Evolutionary conservation across 2,797 vertebrate genomes (phyloP), one percentile per base, ranked within the genome.

Genomic region (Distichodus sexfasciatus): DNA sequence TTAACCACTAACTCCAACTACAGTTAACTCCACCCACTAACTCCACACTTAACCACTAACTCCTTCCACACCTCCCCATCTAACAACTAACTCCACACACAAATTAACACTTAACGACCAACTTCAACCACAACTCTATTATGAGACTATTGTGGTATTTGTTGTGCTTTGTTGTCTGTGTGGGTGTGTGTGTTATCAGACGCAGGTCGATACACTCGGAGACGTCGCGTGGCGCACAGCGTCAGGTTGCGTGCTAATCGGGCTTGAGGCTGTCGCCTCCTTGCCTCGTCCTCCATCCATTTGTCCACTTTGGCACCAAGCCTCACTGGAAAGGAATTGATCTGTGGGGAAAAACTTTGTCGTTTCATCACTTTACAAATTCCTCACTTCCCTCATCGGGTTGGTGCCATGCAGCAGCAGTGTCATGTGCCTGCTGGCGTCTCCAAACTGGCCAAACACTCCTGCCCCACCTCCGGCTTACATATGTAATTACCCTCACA

Each of bases 401-500:
- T 65, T 48, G 44, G 19, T 24, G n/a, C n/a, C n/a, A n/a, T n/a
- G n/a, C n/a, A n/a, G n/a, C n/a, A n/a, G n/a, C n/a, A n/a, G n/a
- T n/a, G n/a, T n/a, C n/a, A n/a, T n/a, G n/a, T n/a, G n/a, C n/a
- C n/a, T n/a, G n/a, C n/a, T n/a, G n/a, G n/a, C n/a, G n/a, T n/a
- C n/a, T n/a, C n/a, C n/a, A n/a, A n/a, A n/a, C n/a, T n/a, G n/a
- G n/a, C n/a, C 50, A 17, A 19, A 33, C 4, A 2, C 28, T 53
- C 55, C 65, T 12, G 58, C 31, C 35, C 26, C 41, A 54, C 31
- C 55, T 47, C 15, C 40, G 58, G 38, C 48, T 36, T 63, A 66
- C 48, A 36, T 54, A n/a, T 17, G 7, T 31, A 75, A 70, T 75
- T 57, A 63, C 38, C 47, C 48, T 66, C 58, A 59, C 3, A 51